phyloP scores from a whole-genome alignment of 2,888 invertebrate genomes.

The Torymus texanus region DNA sequence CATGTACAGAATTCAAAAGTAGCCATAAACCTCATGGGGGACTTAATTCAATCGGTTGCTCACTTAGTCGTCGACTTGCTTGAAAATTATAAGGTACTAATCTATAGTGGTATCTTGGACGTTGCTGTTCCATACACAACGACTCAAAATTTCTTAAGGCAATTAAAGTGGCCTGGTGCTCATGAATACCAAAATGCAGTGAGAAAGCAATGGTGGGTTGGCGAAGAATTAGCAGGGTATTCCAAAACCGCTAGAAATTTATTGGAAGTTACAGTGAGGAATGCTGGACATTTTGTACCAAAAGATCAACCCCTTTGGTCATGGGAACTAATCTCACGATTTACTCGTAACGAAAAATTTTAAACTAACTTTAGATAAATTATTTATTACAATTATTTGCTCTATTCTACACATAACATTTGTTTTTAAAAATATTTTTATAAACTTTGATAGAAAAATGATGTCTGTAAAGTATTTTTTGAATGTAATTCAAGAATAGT shows the following conservation, averaged over 20 bases:
- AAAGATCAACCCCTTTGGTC: slow-evolving; percentile 71
- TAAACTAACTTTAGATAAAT: not conserved
- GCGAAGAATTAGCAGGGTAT: slow-evolving; percentile 66
- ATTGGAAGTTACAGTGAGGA: slow-evolving; percentile 64
- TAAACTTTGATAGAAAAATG: no score
- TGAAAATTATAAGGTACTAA: slow-evolving; percentile 81
- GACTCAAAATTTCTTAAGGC: slow-evolving; percentile 84
- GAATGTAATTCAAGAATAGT: no score
- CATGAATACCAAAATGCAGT: slow-evolving; percentile 67
- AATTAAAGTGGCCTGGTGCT: slow-evolving; percentile 70
- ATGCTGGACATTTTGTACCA: slow-evolving; percentile 73
- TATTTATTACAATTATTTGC: no score
- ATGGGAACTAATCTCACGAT: slow-evolving; percentile 65
- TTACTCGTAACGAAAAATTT: slow-evolving; percentile 12
- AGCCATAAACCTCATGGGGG: slow-evolving; percentile 80
- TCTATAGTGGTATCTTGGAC: slow-evolving; percentile 94
- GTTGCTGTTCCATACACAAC: slow-evolving; percentile 91
- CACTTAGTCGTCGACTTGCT: slow-evolving; percentile 82
- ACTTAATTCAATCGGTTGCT: slow-evolving; percentile 87
- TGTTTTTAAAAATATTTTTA: no score
- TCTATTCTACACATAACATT: no score
- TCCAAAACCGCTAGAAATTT: slow-evolving; percentile 63
- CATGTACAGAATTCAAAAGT: slow-evolving; percentile 78
- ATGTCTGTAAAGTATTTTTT: no score
- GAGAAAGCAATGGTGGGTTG: slow-evolving; percentile 67